Base-by-base conservation (phyloP, 2,113 vertebrate species). In the Gasterosteus aculeatus region DNA sequence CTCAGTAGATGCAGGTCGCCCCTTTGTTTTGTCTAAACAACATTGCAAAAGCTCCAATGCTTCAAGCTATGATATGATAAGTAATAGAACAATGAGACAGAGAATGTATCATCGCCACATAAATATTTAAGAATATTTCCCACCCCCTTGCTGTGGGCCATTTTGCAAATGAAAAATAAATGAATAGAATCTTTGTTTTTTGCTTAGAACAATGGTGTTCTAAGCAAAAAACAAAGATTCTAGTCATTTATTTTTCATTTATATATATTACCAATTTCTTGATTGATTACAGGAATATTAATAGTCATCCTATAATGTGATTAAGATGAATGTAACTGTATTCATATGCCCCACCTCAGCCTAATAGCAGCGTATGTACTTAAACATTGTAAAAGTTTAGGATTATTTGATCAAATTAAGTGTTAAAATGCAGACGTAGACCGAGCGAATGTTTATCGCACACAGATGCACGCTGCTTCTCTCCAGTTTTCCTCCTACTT, bases 391-490 rank as follows among this genome's bases (percentile, higher is more conserved):
- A 11, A 44, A 33, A 12, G 53, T 58, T 58, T 19, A 42, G 31
- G 29, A 22, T 65, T 16, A 11, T 29, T 38, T 7, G 35, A 61
- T 39, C 1, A 16, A 16, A 38, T 72, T 33, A 6, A 18, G 2
- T 42, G 54, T 7, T 33, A 15, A 57, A 7, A 12, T 49, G 5
- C 35, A 59, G 41, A 33, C 18, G 29, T 9, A 31, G 65, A 44
- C 31, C 15, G 19, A 33, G 41, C 15, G 4, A 56, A 22, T 67
- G 61, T 76, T 63, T 22, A 58, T 69, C 64, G 19, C 19, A 19
- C 49, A 35, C 58, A 68, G 44, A 79, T 64, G 33, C 26, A 31
- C 41, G 8, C 19, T 4, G 53, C 69, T 74, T 22, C 14, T n/a
- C 0, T 76, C 22, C 47, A 68, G 4, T 84, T 33, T 67, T 57